These are phyloP conservation scores for Aporrectodea caliginosa DNA, from an alignment of 1,140 invertebrate genomes.

Conservation along the genomic window DNA sequence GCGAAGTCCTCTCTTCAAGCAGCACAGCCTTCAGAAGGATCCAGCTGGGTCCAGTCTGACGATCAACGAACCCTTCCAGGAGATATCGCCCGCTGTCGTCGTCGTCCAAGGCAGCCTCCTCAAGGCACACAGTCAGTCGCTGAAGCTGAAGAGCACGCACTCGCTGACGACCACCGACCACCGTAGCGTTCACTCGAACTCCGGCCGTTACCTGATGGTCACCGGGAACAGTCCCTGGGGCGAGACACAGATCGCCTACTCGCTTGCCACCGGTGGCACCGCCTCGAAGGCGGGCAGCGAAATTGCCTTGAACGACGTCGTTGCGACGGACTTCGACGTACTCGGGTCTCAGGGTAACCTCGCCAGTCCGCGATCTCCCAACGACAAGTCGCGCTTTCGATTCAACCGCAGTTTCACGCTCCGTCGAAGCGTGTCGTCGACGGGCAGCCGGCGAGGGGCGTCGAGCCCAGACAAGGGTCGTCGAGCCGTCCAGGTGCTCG, in stretches of 20 bases:
- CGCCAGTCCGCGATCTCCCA: background rate
- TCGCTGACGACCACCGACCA: background rate
- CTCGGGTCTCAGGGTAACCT: background rate
- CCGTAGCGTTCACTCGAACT: background rate
- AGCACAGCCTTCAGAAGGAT: background rate
- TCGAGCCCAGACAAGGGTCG: conserved; percentile 10
- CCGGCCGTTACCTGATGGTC: background rate
- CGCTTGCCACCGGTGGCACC: background rate
- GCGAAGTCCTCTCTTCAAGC: background rate
- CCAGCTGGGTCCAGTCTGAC: background rate
- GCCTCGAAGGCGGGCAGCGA: background rate
- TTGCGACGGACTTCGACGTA: background rate
- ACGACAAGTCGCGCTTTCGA: background rate
- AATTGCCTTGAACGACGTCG: background rate
- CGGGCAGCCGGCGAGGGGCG: conserved; percentile 8
- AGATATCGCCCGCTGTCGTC: too few relatives aligned
- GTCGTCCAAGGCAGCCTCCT: background rate
- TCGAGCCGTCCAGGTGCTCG: conserved; percentile 34
- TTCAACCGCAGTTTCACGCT: conserved; percentile 8
- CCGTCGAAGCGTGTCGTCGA: conserved; percentile 17
- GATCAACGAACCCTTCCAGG: too few relatives aligned
- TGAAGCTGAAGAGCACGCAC: background rate
- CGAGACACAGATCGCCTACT: background rate
- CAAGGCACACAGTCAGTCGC: background rate
- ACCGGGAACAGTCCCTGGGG: background rate